Conservation (phyloP, 2,113 vertebrate species). For the Lophotis ruficrista region DNA sequence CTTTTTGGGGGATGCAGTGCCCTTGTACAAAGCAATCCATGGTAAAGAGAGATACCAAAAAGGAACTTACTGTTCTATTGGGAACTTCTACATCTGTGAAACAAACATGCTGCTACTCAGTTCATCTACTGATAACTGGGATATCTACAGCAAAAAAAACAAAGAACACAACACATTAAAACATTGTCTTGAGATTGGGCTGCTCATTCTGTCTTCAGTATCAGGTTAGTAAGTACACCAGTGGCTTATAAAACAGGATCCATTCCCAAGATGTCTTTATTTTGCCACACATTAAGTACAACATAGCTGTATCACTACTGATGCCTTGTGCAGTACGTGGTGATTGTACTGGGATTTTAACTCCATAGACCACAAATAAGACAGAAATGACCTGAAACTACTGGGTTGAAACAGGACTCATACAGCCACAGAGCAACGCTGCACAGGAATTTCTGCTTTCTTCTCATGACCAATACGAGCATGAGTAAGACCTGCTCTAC, state of each 20-base stretch:
- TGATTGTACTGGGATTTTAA: conserved; percentile 13
- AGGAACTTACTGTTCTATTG: conserved; percentile 80
- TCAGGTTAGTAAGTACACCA: conserved; percentile 22
- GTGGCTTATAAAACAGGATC: background rate
- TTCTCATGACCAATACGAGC: background rate
- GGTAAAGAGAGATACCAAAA: conserved; percentile 42
- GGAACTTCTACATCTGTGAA: conserved; percentile 84
- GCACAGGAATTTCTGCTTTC: conserved; percentile 2
- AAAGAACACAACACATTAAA: conserved; percentile 73
- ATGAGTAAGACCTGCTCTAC: conserved; percentile 1
- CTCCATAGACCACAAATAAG: background rate
- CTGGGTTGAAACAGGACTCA: conserved; percentile 16
- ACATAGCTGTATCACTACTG: background rate
- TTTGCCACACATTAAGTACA: conserved; percentile 14
- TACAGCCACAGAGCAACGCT: background rate
- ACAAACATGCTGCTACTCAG: conserved; percentile 86
- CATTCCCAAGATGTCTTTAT: conserved; percentile 2
- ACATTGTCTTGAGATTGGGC: conserved; percentile 1
- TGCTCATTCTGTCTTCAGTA: conserved; percentile 48
- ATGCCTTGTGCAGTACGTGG: background rate
- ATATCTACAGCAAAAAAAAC: conserved; percentile 78
- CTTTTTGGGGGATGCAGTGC: background rate
- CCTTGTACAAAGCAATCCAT: background rate
- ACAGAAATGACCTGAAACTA: conserved; percentile 30
- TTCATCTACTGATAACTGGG: conserved; percentile 85